Percentiles rank a stretch among this genome's conserved stretches.
phyloP scores from a whole-genome alignment of 1,140 invertebrate genomes.

The Ceratina japonica region DNA sequence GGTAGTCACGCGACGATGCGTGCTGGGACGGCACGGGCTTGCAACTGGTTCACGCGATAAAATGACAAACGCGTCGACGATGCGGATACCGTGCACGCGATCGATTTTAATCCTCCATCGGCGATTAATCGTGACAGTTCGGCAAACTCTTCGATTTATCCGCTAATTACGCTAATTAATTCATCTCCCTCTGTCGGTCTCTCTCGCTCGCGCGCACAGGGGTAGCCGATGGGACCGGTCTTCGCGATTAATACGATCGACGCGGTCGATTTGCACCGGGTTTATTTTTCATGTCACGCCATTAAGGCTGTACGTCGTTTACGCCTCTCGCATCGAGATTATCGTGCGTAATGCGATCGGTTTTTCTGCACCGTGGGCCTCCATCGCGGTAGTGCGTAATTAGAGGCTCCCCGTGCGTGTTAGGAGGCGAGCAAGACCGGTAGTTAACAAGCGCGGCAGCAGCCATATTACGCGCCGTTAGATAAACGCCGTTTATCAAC shows the following conservation, averaged over 20 bases:
- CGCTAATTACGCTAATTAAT: slow-evolving; percentile 73
- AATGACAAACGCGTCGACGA: neutral
- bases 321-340: slow-evolving; percentile 22
- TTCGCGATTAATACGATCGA: slow-evolving; percentile 22
- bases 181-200: slow-evolving; percentile 42
- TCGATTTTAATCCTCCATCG: slow-evolving; percentile 55
- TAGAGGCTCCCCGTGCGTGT: slow-evolving; percentile 32
- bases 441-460: slow-evolving; percentile 24
- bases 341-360: slow-evolving; percentile 44
- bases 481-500: slow-evolving; percentile 25
- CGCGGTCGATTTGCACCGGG: slow-evolving; percentile 29
- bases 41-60: slow-evolving; percentile 8
- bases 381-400: slow-evolving; percentile 23
- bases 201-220: too few relatives aligned
- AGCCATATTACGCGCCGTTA: slow-evolving; percentile 4
- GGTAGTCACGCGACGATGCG: neutral
- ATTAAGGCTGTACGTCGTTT: slow-evolving; percentile 16
- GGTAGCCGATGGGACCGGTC: too few relatives aligned
- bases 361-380: slow-evolving; percentile 25
- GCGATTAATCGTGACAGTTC: slow-evolving; percentile 67
- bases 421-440: slow-evolving; percentile 1
- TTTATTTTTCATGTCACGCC: slow-evolving; percentile 33
- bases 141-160: slow-evolving; percentile 64
- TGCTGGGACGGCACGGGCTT: slow-evolving; percentile 2
- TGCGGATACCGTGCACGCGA: slow-evolving; percentile 13